Conservation (phyloP, 23 tunicate genomes). For the Trididemnum miniatum region DNA sequence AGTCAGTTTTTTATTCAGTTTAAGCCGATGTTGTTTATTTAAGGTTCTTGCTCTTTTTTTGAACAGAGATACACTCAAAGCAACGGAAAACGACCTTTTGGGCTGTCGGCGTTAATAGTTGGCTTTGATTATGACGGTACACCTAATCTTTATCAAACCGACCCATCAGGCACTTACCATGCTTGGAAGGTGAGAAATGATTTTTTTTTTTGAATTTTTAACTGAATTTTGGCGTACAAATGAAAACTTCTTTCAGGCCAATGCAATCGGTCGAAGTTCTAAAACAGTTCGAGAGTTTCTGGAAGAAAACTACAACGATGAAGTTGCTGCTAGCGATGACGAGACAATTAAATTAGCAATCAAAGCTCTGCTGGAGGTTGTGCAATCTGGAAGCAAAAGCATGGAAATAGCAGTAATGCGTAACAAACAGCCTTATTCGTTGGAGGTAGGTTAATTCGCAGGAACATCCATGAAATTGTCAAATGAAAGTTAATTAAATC, state of each 20-base stretch:
- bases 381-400: conserved; percentile 94
- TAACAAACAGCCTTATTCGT: conserved; percentile 53
- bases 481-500: too few species aligned
- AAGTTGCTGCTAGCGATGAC: conserved; percentile 54
- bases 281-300: conserved; percentile 97
- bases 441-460: too few species aligned
- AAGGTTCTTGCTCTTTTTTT: neutral
- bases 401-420: conserved; percentile 96
- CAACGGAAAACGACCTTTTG: conserved; percentile 92
- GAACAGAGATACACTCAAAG: conserved; percentile 93
- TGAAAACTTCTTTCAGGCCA: conserved; percentile 50
- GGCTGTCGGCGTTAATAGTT: conserved; percentile 87
- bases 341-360: conserved; percentile 74
- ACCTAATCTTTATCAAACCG: conserved; percentile 86
- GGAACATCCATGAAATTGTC: too few species aligned
- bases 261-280: conserved; percentile 98
- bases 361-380: conserved; percentile 90
- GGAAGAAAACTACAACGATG: conserved; percentile 86
- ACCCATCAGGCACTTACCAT: conserved; percentile 97
- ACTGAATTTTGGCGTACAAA: neutral
- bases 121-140: conserved; percentile 92
- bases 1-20: too few species aligned
- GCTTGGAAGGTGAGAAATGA: conserved; percentile 71
- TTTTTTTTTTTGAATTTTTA: neutral
- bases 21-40: too few species aligned